These are phyloP conservation scores for Leucozona laternaria DNA, from an alignment of 2,888 invertebrate species.

Conservation along the genomic window DNA sequence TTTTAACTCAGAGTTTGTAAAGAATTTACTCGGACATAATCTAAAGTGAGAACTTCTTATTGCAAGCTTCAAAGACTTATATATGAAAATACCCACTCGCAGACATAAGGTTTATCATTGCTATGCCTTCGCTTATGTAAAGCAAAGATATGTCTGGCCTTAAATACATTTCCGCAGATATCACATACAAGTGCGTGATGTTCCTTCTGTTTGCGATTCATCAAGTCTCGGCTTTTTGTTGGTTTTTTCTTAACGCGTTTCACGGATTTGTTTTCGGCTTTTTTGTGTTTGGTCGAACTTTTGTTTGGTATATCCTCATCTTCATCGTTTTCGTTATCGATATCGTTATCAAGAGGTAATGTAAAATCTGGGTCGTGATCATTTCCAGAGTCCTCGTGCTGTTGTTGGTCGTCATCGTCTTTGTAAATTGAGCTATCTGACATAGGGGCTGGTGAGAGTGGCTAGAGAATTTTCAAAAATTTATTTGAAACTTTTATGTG, in stretches of 20 bases:
- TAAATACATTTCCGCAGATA: slow-evolving; percentile 57
- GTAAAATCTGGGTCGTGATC: slow-evolving; percentile 10
- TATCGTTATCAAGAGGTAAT: background rate
- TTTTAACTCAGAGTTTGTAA: slow-evolving; percentile 57
- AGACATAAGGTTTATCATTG: slow-evolving; percentile 56
- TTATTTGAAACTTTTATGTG: background rate
- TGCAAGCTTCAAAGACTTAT: background rate
- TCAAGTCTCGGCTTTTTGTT: background rate
- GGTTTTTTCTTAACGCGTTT: background rate
- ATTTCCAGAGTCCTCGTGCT: slow-evolving; percentile 11
- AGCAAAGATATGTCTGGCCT: slow-evolving; percentile 33
- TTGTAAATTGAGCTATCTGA: background rate
- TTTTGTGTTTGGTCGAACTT: background rate
- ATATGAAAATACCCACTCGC: slow-evolving; percentile 53
- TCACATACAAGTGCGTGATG: slow-evolving; percentile 42
- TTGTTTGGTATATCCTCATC: background rate
- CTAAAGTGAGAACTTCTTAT: slow-evolving; percentile 16
- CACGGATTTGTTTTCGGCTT: background rate
- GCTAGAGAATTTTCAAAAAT: background rate
- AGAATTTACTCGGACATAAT: slow-evolving; percentile 55
- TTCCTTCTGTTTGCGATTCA: background rate
- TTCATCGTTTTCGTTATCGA: slow-evolving; percentile 2
- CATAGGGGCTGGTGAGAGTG: background rate
- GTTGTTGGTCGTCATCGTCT: background rate
- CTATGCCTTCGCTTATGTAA: slow-evolving; percentile 55